These are phyloP conservation scores for Limenitis camilla DNA, from an alignment of 2,888 invertebrate species.

Conservation along the genomic window DNA sequence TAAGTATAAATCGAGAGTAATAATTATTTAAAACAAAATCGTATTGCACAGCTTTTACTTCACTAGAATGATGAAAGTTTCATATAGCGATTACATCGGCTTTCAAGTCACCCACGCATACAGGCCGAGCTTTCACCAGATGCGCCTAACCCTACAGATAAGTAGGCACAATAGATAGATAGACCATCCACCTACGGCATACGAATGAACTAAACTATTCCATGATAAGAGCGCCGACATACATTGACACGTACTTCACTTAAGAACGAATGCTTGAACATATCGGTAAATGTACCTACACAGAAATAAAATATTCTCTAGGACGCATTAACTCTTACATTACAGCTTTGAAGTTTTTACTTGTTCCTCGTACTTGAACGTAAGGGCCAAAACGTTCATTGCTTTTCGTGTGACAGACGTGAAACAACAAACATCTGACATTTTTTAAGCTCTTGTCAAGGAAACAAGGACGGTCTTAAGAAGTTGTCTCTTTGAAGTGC, in stretches of 20 bases:
- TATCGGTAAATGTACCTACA: not conserved
- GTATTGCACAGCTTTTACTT: no score
- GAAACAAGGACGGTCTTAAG: not conserved
- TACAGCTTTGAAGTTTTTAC: not conserved
- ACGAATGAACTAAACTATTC: constrained; percentile 39
- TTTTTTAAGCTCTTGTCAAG: not conserved
- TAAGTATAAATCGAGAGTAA: no score
- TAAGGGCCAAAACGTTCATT: not conserved
- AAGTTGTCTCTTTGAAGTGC: not conserved
- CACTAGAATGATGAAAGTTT: not conserved
- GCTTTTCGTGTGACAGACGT: not conserved
- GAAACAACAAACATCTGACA: constrained; percentile 4
- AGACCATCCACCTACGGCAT: constrained; percentile 43
- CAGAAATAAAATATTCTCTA: no score
- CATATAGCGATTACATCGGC: not conserved
- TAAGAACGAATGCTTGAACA: not conserved
- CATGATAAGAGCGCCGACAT: constrained; percentile 5
- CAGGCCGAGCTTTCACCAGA: constrained; percentile 18
- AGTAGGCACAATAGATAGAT: constrained; percentile 56
- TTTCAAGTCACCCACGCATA: constrained; percentile 3
- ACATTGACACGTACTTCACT: not conserved
- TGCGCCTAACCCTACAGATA: constrained; percentile 30
- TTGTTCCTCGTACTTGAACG: not conserved
- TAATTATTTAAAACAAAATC: no score
- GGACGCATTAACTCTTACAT: no score